Conservation (phyloP, 1,140 invertebrate species). For the Ctenoplectra terminalis region DNA sequence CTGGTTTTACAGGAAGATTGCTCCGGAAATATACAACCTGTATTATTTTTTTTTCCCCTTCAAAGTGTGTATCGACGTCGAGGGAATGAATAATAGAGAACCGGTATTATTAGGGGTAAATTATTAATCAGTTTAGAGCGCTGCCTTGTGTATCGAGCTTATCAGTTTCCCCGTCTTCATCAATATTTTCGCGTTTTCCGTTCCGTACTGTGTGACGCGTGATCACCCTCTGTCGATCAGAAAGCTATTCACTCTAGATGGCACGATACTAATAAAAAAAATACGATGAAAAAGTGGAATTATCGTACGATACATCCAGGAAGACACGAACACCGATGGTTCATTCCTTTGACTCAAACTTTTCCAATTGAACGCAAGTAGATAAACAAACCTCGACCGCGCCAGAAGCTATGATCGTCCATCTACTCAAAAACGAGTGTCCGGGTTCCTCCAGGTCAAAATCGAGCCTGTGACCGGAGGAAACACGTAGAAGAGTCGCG, state of each 20-base stretch:
- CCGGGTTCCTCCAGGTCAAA: neutral
- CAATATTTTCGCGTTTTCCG: neutral
- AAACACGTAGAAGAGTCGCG: neutral
- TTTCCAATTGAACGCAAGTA: neutral
- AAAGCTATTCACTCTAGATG: neutral
- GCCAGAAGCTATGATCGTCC: neutral
- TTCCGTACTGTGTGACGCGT: neutral
- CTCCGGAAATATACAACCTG: too few species aligned
- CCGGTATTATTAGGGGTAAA: neutral
- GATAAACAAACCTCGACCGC: neutral
- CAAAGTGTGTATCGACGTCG: neutral
- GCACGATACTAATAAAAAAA: neutral
- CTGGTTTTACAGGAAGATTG: neutral
- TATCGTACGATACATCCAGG: neutral
- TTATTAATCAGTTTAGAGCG: neutral
- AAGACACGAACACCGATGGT: neutral
- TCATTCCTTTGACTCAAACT: neutral
- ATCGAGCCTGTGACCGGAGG: neutral
- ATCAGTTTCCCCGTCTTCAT: neutral
- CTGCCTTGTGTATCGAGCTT: neutral
- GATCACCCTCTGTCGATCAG: neutral
- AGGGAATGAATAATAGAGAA: neutral
- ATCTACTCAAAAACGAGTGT: neutral
- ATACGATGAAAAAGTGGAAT: neutral
- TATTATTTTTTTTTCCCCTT: too few species aligned